Conservation (phyloP, 2,797 vertebrate species). For the Uromys caudimaculatus region DNA sequence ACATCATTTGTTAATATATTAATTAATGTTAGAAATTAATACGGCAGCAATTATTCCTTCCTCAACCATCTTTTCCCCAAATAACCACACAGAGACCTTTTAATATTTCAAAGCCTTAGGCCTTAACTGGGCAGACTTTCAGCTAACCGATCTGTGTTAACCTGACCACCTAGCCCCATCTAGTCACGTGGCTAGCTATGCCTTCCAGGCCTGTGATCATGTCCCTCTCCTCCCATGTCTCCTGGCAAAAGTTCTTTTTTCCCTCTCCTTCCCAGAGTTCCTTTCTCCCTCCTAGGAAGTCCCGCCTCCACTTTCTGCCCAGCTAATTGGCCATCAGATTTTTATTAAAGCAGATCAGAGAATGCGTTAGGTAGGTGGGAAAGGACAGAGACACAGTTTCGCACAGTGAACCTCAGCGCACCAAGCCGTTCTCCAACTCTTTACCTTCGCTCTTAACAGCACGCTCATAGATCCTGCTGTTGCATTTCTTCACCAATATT, state of each 20-base stretch:
- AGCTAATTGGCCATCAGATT: background rate
- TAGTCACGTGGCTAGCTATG: background rate
- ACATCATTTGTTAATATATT: background rate
- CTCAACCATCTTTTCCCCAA: background rate
- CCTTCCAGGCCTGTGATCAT: background rate
- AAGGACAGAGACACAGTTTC: background rate
- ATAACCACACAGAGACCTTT: background rate
- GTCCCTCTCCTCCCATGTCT: background rate
- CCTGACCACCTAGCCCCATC: background rate
- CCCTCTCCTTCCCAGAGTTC: background rate
- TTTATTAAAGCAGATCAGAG: background rate
- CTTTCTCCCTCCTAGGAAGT: background rate
- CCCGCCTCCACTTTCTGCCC: background rate
- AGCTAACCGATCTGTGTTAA: background rate
- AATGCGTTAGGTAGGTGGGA: background rate
- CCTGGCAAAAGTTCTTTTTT: background rate
- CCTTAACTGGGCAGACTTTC: background rate
- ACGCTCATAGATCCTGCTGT: no score
- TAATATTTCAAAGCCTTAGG: background rate
- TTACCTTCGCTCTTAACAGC: background rate
- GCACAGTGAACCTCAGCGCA: background rate
- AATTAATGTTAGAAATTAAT: background rate
- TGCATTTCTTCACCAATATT: background rate
- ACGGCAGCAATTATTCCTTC: background rate
- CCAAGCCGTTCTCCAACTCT: background rate